Evolutionary conservation across 2,888 invertebrate genomes (phyloP).

Genomic region (Idaea straminata): DNA sequence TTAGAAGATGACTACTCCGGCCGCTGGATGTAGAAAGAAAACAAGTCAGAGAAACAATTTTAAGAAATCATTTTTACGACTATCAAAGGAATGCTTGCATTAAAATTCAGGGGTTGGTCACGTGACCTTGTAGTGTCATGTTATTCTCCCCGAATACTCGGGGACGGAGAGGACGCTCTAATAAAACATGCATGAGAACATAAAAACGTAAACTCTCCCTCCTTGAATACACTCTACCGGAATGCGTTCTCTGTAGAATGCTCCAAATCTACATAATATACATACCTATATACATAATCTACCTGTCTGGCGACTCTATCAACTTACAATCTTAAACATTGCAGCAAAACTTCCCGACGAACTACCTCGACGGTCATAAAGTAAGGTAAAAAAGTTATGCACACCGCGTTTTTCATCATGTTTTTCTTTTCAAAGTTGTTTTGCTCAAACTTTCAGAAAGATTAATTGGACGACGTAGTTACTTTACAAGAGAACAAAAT

Average conservation of each 20-base stretch:
- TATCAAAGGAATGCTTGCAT: constrained; percentile 69
- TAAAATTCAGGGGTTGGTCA: constrained; percentile 71
- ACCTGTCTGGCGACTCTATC: constrained; percentile 16
- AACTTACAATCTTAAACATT: constrained; percentile 22
- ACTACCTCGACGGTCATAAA: constrained; percentile 25
- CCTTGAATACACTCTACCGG: constrained; percentile 22
- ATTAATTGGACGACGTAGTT: constrained; percentile 18
- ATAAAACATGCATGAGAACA: constrained; percentile 37
- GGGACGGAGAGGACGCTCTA: constrained; percentile 44
- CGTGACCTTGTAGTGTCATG: constrained; percentile 61
- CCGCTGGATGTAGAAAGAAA: neutral
- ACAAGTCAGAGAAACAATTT: constrained; percentile 40
- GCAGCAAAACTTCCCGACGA: constrained; percentile 22
- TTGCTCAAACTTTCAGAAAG: constrained; percentile 15
- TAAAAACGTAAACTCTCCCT: constrained; percentile 29
- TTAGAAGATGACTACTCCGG: neutral
- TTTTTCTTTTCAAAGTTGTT: constrained; percentile 19
- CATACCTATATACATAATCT: constrained; percentile 4
- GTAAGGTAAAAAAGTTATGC: constrained; percentile 23
- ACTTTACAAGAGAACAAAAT: constrained; percentile 14
- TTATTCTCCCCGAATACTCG: constrained; percentile 43
- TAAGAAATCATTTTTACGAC: constrained; percentile 69
- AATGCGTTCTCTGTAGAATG: constrained; percentile 25
- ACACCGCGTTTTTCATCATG: constrained; percentile 20
- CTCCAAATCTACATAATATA: constrained; percentile 23